These are phyloP conservation scores for Acronicta aceris DNA, from an alignment of 2,888 invertebrate species.

Conservation along the genomic window DNA sequence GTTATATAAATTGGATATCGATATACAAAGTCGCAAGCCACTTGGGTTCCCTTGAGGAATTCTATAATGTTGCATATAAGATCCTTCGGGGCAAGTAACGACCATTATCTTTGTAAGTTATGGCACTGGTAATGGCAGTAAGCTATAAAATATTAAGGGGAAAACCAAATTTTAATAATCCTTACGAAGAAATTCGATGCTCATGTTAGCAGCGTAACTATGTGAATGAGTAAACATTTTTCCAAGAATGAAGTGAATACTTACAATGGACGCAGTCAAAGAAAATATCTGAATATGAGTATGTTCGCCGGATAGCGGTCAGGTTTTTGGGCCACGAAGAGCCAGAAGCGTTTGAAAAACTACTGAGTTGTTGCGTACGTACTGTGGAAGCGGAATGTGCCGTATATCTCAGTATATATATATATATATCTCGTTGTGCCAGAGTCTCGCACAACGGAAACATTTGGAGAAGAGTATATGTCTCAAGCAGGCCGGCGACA, in stretches of 20 bases:
- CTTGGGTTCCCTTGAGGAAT: constrained; percentile 51
- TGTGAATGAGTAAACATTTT: constrained; percentile 53
- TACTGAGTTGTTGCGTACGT: constrained; percentile 58
- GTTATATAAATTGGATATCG: constrained; percentile 66
- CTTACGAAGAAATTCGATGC: constrained; percentile 9
- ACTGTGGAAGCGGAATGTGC: constrained; percentile 59
- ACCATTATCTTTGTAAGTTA: constrained; percentile 66
- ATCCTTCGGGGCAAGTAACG: constrained; percentile 60
- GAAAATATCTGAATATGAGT: constrained; percentile 61
- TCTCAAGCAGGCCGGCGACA: constrained; percentile 66
- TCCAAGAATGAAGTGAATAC: constrained; percentile 44
- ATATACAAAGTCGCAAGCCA: constrained; percentile 48
- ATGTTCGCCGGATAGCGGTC: constrained; percentile 55
- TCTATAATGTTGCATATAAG: constrained; percentile 61
- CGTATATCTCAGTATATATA: constrained; percentile 32
- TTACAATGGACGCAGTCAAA: constrained; percentile 58
- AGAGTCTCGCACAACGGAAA: constrained; percentile 68
- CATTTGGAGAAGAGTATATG: constrained; percentile 74
- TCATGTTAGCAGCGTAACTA: constrained; percentile 44
- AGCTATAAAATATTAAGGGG: constrained; percentile 46
- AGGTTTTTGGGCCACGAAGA: constrained; percentile 61
- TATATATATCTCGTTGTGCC: constrained; percentile 49
- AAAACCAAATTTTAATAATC: constrained; percentile 36
- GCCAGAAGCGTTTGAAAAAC: constrained; percentile 61
- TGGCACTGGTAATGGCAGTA: constrained; percentile 52